Conservation (phyloP, 2,797 vertebrate genomes). For the Labeo calbasu region DNA sequence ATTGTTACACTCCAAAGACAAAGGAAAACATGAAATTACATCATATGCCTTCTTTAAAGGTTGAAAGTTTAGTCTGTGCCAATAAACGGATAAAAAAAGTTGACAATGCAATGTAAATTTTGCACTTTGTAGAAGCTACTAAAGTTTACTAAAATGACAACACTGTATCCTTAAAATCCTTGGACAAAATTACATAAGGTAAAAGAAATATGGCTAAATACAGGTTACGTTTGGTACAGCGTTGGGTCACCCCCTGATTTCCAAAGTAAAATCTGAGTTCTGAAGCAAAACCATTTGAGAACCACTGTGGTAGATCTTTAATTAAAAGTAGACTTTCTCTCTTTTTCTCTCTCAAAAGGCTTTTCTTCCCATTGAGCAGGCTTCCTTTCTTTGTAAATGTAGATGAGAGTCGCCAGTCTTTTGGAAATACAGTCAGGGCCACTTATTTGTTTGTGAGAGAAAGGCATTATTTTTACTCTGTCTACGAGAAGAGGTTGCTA, state of each 20-base stretch:
- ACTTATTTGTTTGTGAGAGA: slow-evolving; percentile 39
- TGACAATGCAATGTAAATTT: neutral
- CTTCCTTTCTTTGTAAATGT: slow-evolving; percentile 8
- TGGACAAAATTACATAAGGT: neutral
- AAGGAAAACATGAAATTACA: too few relatives aligned
- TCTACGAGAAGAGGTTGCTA: slow-evolving; percentile 3
- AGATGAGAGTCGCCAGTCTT: neutral
- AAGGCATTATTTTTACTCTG: neutral
- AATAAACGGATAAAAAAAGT: too few relatives aligned
- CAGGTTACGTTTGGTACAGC: neutral
- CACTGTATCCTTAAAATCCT: neutral
- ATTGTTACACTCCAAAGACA: too few relatives aligned
- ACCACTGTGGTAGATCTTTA: neutral
- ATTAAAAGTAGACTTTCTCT: neutral
- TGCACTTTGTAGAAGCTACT: neutral
- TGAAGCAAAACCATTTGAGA: neutral
- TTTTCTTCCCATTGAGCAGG: slow-evolving; percentile 28
- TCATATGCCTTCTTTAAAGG: too few relatives aligned
- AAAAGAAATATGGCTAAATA: neutral
- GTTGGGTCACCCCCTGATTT: neutral
- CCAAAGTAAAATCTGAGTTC: neutral
- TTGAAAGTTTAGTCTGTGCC: too few relatives aligned
- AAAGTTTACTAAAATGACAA: neutral
- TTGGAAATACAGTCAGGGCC: neutral
- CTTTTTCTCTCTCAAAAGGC: neutral